Conservation (phyloP, 53 echinoderm and acorn worm genomes). For the Antedon mediterranea region DNA sequence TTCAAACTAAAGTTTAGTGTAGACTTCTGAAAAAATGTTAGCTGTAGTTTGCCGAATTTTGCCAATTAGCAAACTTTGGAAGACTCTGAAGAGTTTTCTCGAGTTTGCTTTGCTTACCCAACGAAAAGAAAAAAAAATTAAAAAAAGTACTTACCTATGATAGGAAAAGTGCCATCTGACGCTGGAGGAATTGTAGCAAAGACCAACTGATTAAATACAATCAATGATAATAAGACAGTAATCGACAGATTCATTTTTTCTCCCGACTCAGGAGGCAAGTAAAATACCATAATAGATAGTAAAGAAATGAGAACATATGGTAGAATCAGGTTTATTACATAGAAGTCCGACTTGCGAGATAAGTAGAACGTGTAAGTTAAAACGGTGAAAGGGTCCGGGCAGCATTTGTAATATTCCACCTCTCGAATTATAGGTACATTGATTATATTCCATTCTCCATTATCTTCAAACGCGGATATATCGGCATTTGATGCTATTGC, state of each 20-base stretch:
- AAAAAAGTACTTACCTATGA: slow-evolving; percentile 63
- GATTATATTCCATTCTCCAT: slow-evolving; percentile 69
- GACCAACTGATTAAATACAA: slow-evolving; percentile 76
- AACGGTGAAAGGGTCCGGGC: slow-evolving; percentile 44
- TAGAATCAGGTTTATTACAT: slow-evolving; percentile 64
- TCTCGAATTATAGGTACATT: slow-evolving; percentile 27
- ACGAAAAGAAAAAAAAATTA: no score
- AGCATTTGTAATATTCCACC: slow-evolving; percentile 42
- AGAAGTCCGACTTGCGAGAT: slow-evolving; percentile 52
- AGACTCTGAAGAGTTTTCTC: no score
- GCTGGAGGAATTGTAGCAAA: slow-evolving; percentile 65
- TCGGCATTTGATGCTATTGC: slow-evolving; percentile 15
- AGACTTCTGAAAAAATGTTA: no score
- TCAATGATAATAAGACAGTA: slow-evolving; percentile 65
- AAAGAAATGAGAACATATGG: slow-evolving; percentile 57
- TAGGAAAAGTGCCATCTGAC: slow-evolving; percentile 69
- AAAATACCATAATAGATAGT: slow-evolving; percentile 59
- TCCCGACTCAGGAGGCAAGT: slow-evolving; percentile 73
- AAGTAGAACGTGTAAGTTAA: slow-evolving; percentile 50
- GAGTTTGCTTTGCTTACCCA: no score
- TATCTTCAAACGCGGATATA: slow-evolving; percentile 32
- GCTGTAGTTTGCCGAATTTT: no score
- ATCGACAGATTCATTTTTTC: slow-evolving; percentile 77
- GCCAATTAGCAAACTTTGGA: no score
- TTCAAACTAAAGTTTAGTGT: no score